Base-by-base conservation (phyloP, 2,888 invertebrate species). In the Patella depressa region DNA sequence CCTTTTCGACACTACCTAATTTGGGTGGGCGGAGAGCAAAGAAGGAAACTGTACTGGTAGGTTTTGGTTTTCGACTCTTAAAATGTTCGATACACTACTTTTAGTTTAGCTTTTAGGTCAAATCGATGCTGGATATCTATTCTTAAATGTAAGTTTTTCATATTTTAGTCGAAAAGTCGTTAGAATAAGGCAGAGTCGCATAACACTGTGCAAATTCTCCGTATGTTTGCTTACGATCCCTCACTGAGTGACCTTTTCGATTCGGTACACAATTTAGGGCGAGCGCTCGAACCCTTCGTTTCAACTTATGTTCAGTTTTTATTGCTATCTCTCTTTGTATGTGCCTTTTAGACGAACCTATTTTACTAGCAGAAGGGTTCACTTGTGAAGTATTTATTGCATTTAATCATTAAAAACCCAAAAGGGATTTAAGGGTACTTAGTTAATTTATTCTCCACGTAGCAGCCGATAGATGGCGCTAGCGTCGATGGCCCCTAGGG, bases 401-500 rank as follows among this genome's bases (percentile, higher is more conserved):
- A 45, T 45, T 45, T 45, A 45, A 45, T 9, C 45, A 45, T 65
- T 19, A 65, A 65, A 65, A 65, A 65, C 19, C 24, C 24, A 65
- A 65, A 65, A 65, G 65, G 65, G 65, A 24, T 65, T 65, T 65
- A 65, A 24, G 65, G 65, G 24, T 24, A 65, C 65, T 65, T 65
- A 24, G 24, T 24, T 65, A 65, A 65, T 65, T 65, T 65, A 65
- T 65, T 19, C 65, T 65, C 19, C 65, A 65, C 65, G 65, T 65
- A 65, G 65, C 65, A 65, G 65, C 65, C 65, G 65, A 19, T 12
- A 65, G 65, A 65, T 24, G 65, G 65, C 65, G 65, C 65, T 65
- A 19, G 65, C 1, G 2, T 65, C 24, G 19, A 24, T 24, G 65
- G 65, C 65, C 65, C 65, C 24, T 65, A 65, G 65, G 65, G 65